Percentiles rank a stretch among this genome's conserved stretches.
Evolutionary conservation across 2,797 vertebrate genomes (phyloP).

Genomic region (Simalia tracyae): DNA sequence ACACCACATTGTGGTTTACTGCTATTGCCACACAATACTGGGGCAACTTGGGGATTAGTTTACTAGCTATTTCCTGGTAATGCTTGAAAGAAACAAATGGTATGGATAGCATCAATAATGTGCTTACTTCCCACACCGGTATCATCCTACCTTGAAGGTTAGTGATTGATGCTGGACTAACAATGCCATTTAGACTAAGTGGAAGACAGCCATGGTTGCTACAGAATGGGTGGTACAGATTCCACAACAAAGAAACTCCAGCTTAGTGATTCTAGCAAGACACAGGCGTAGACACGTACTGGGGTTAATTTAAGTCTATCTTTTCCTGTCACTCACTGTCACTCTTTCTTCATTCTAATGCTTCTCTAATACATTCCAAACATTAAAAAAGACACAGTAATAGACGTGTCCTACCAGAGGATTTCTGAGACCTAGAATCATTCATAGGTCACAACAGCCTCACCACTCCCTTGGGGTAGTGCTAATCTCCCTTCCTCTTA

Average conservation of each 20-base stretch:
- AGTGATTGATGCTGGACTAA: background rate
- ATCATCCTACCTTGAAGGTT: background rate
- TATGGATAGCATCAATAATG: background rate
- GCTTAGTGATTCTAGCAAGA: background rate
- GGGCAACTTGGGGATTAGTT: background rate
- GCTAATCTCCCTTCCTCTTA: background rate
- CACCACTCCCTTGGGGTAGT: conserved; percentile 1
- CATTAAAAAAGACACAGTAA: conserved; percentile 14
- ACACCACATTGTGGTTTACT: background rate
- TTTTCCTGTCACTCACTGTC: background rate
- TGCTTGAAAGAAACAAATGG: background rate
- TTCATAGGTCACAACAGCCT: background rate
- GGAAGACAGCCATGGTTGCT: background rate
- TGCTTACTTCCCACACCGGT: background rate
- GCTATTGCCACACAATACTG: background rate
- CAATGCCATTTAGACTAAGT: background rate
- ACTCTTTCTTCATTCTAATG: conserved; percentile 9
- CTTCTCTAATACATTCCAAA: conserved; percentile 5
- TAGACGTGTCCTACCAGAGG: background rate
- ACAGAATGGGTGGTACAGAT: background rate
- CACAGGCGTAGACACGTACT: background rate
- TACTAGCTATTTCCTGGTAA: background rate
- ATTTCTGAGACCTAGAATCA: background rate
- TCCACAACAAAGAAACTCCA: background rate
- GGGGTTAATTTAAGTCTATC: background rate